Evolutionary conservation across 2,797 vertebrate genomes (phyloP), one percentile per base, ranked within the genome.

Genomic region (Phylloscopus collybita): DNA sequence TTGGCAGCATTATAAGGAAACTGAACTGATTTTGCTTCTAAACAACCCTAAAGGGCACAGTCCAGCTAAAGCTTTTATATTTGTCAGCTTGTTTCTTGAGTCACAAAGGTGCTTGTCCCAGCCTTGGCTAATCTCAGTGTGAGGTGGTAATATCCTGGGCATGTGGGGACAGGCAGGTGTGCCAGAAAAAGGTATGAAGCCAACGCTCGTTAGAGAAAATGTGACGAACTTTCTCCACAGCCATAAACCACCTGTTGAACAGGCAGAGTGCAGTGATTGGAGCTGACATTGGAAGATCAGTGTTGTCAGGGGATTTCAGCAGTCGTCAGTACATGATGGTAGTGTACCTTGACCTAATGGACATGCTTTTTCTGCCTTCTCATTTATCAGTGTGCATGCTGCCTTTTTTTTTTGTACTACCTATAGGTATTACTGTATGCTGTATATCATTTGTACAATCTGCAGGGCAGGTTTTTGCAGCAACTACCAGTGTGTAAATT

Each of bases 201-300:
- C 40, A 54, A 1, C 0, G 1, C 13, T 40, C 1, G 0, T 49
- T 53, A 32, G 40, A 66, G 74, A 64, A 88, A 87, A 79, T 0
- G 0, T 49, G 59, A 40, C 11, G 21, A 70, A 74, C 78, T 93
- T 71, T 87, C 70, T 64, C 60, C 5, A 1, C 40, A 60, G 61
- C 64, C 36, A 13, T 70, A 51, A 92, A 72, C 16, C 18, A 70
- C 59, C 26, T 59, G 49, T 53, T 69, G 54, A 90, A 21, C 50
- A 76, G 66, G 34, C 30, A 50, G 20, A 1, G 2, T 22, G 23
- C 36, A 23, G 71, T 13, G 80, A 50, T 42, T 36, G 49, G 44
- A 79, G 70, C 57, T 75, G 70, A 16, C 36, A 7, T 4, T 14
- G 44, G 19, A 66, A 90, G 51, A 44, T 51, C 36, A 50, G 22